Conservation (phyloP, 1,140 invertebrate genomes). For the Arion vulgaris region DNA sequence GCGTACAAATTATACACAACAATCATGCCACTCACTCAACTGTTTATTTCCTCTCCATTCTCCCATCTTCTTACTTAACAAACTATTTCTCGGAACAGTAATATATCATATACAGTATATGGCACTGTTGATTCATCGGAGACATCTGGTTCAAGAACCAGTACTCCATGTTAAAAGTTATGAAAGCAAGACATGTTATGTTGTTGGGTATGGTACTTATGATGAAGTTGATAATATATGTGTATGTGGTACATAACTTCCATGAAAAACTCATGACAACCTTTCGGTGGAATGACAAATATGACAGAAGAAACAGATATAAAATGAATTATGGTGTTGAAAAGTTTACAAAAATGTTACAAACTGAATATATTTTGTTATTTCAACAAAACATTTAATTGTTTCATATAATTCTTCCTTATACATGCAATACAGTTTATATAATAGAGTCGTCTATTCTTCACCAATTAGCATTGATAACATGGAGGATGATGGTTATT, state of each 20-base stretch:
- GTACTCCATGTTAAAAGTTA: neutral
- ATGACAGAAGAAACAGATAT: neutral
- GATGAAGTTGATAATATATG: neutral
- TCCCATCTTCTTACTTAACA: neutral
- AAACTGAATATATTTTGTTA: too few species aligned
- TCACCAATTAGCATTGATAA: too few species aligned
- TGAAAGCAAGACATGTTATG: neutral
- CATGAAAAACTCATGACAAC: neutral
- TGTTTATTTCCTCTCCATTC: neutral
- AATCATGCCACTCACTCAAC: neutral
- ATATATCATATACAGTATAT: neutral
- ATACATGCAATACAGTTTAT: too few species aligned
- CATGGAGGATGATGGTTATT: too few species aligned
- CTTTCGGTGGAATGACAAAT: neutral
- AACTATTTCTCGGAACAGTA: neutral
- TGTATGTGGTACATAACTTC: neutral
- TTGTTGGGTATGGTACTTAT: neutral
- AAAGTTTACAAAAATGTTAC: too few species aligned
- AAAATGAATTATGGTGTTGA: neutral
- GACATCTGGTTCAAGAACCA: neutral
- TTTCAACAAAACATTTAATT: too few species aligned
- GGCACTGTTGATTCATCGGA: neutral
- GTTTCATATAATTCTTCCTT: too few species aligned
- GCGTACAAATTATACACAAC: too few species aligned
- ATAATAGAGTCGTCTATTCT: too few species aligned